phyloP scores from a whole-genome alignment of 2,888 invertebrate species.

The Odontocerum albicorne region DNA sequence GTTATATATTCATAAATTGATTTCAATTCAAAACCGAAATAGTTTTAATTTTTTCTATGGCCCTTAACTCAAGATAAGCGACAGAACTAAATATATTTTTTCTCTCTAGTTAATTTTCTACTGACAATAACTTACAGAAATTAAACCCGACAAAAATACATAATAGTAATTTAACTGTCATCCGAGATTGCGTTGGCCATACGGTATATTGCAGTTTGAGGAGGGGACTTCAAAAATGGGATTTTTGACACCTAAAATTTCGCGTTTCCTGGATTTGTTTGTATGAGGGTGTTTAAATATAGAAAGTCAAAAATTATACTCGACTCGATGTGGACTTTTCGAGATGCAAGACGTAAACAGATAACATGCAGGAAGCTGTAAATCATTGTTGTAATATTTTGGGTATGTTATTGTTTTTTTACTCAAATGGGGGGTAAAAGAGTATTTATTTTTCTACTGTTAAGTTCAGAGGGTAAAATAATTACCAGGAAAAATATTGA shows the following conservation, averaged over 20 bases:
- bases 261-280: slow-evolving; percentile 37
- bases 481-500: slow-evolving; percentile 19
- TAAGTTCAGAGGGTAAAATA: slow-evolving; percentile 26
- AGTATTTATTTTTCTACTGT: slow-evolving; percentile 11
- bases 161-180: slow-evolving; percentile 24
- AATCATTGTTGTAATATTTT: slow-evolving; percentile 36
- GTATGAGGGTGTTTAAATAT: slow-evolving; percentile 30
- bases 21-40: too few relatives aligned
- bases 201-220: neutral
- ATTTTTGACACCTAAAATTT: slow-evolving; percentile 37
- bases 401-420: slow-evolving; percentile 35
- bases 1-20: too few relatives aligned
- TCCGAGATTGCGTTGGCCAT: slow-evolving; percentile 1
- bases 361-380: slow-evolving; percentile 32
- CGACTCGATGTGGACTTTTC: slow-evolving; percentile 11
- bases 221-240: slow-evolving; percentile 29
- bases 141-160: slow-evolving; percentile 8
- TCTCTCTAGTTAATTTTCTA: too few relatives aligned
- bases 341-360: slow-evolving; percentile 11
- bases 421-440: slow-evolving; percentile 16
- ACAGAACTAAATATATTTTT: too few relatives aligned
- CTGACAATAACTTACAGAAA: neutral
- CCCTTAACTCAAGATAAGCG: too few relatives aligned
- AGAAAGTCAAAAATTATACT: slow-evolving; percentile 14
- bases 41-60: too few relatives aligned